A percentile compares a stretch with the other conserved stretches of the same genome.
phyloP scores from a whole-genome alignment of 2,888 invertebrate species.

The Chalcis sispes region DNA sequence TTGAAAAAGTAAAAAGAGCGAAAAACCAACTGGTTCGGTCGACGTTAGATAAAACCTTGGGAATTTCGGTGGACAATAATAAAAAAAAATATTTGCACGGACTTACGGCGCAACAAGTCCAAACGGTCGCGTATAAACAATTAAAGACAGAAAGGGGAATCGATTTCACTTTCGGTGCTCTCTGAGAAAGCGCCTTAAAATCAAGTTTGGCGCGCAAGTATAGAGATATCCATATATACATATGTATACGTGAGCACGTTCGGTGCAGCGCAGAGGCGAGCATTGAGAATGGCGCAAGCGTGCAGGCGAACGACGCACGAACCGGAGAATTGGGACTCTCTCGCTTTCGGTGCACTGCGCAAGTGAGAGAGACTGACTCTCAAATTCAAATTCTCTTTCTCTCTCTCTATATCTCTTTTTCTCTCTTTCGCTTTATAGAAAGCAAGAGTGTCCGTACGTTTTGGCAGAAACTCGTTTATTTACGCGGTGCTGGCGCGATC shows the following conservation, averaged over 20 bases:
- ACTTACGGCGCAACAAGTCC: neutral
- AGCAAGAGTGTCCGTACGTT: conserved; percentile 49
- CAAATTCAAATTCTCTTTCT: no score
- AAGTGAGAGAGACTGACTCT: no score
- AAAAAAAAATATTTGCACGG: neutral
- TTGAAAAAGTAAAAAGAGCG: neutral
- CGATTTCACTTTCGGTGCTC: conserved; percentile 55
- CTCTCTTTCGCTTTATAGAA: conserved; percentile 52
- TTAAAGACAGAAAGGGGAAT: conserved; percentile 54
- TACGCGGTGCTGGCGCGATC: neutral
- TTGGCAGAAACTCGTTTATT: conserved; percentile 1
- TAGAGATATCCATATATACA: no score
- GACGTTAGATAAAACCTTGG: neutral
- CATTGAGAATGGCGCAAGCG: no score
- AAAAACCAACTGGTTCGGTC: neutral
- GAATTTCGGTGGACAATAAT: neutral
- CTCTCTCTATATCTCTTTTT: no score
- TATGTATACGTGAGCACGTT: no score
- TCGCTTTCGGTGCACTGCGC: neutral
- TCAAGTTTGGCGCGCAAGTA: conserved; percentile 55
- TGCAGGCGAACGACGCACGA: neutral
- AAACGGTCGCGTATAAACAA: conserved; percentile 34
- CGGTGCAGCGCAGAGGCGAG: neutral
- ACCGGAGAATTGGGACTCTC: conserved; percentile 51
- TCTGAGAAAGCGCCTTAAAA: conserved; percentile 56